Conservation (phyloP, 2,888 invertebrate genomes). For the Melieria omissa region DNA sequence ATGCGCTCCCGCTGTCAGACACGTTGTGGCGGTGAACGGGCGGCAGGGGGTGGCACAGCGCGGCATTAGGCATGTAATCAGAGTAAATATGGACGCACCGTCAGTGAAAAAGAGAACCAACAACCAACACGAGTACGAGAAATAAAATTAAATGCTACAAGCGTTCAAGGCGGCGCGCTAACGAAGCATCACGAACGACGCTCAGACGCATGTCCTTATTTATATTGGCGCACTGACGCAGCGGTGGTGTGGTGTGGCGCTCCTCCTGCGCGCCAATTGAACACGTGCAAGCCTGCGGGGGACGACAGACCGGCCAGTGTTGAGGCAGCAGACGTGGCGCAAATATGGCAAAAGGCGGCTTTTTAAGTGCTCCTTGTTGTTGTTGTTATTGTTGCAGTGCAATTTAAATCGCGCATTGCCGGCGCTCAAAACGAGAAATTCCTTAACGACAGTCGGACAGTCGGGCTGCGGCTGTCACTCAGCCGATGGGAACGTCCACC, state of each 20-base stretch:
- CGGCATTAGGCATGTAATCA: conserved; percentile 32
- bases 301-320: conserved; percentile 42
- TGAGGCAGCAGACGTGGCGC: not conserved
- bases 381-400: not conserved
- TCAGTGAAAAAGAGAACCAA: conserved; percentile 6
- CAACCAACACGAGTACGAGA: not conserved
- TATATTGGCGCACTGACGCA: conserved; percentile 25
- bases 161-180: too few relatives aligned
- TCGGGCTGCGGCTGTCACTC: too few relatives aligned
- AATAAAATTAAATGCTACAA: too few relatives aligned
- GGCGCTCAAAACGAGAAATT: too few relatives aligned
- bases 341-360: not conserved
- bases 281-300: conserved; percentile 67
- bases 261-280: conserved; percentile 39
- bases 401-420: too few relatives aligned
- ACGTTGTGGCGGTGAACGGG: not conserved
- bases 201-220: conserved; percentile 36
- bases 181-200: conserved; percentile 6
- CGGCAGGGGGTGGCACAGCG: conserved; percentile 14
- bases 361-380: conserved; percentile 12
- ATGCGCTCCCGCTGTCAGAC: conserved; percentile 27
- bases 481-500: too few relatives aligned
- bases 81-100: conserved; percentile 30
- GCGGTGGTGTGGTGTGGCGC: conserved; percentile 12
- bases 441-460: too few relatives aligned